Evolutionary conservation across 2,888 invertebrate species (phyloP).

Genomic region (Drosophila meridiana): DNA sequence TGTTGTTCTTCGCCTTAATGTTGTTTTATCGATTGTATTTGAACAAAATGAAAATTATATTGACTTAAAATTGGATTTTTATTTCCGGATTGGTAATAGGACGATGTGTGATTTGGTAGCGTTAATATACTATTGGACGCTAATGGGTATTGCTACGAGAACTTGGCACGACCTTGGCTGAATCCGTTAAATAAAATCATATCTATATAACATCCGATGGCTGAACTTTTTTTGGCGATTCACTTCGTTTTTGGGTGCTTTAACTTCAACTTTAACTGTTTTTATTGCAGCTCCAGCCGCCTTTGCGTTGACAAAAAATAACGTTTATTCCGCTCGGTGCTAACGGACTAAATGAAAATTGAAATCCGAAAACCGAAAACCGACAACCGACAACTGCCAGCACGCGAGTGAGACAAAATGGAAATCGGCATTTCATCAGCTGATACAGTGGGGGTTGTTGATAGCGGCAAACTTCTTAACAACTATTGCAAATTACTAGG

Average conservation of each 20-base stretch:
- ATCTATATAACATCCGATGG: not conserved
- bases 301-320: conserved; percentile 13
- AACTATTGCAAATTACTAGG: not conserved
- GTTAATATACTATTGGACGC: not conserved
- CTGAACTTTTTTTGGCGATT: not conserved
- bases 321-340: conserved; percentile 45
- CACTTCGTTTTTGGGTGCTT: not conserved
- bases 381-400: conserved; percentile 13
- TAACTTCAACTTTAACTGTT: not conserved
- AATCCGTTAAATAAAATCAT: not conserved
- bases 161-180: not conserved
- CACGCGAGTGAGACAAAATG: conserved; percentile 10
- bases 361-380: conserved; percentile 27
- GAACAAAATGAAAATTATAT: not conserved
- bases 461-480: not conserved
- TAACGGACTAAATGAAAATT: conserved; percentile 61
- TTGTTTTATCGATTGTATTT: not conserved
- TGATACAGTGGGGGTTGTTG: conserved; percentile 32
- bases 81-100: not conserved
- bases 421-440: conserved; percentile 32
- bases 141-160: not conserved
- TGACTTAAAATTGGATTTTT: not conserved
- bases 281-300: not conserved
- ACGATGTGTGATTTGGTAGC: not conserved
- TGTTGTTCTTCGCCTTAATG: too few species aligned